Conservation (phyloP, 1,140 invertebrate species). For the Zaprionus ghesquierei region DNA sequence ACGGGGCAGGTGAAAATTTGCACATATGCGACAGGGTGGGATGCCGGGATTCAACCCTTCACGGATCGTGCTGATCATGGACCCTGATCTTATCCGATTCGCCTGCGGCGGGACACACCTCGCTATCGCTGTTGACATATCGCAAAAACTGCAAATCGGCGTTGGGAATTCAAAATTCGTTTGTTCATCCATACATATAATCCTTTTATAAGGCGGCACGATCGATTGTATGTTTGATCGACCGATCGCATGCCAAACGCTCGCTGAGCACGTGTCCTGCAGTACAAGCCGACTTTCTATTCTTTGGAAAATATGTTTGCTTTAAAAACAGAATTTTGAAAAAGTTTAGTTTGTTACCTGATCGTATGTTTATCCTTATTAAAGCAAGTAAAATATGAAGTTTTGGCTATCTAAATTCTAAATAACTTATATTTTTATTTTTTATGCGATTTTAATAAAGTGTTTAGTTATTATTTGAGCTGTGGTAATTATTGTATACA, state of each 20-base stretch:
- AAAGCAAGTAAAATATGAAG: too few species aligned
- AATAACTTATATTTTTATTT: too few species aligned
- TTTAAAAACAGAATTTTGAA: too few species aligned
- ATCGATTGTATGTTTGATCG: slow-evolving; percentile 30
- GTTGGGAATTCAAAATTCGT: slow-evolving; percentile 35
- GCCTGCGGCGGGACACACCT: slow-evolving; percentile 32
- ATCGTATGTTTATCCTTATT: too few species aligned
- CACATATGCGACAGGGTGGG: slow-evolving; percentile 12
- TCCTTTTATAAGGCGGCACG: slow-evolving; percentile 54
- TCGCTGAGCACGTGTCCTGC: slow-evolving; percentile 47
- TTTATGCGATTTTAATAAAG: too few species aligned
- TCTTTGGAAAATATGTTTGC: not conserved
- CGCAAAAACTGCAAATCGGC: slow-evolving; percentile 9
- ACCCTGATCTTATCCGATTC: slow-evolving; percentile 52
- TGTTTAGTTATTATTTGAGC: too few species aligned
- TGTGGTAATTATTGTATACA: too few species aligned
- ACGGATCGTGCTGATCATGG: slow-evolving; percentile 32
- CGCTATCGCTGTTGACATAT: slow-evolving; percentile 61
- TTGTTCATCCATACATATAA: slow-evolving; percentile 57
- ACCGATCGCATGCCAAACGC: slow-evolving; percentile 28
- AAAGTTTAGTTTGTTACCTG: too few species aligned
- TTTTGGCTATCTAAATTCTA: too few species aligned
- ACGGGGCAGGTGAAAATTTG: slow-evolving; percentile 58
- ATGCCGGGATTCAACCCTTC: slow-evolving; percentile 32
- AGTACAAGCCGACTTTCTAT: not conserved